phyloP scores from a whole-genome alignment of 2,888 invertebrate species.

The Synanthedon myopaeformis region DNA sequence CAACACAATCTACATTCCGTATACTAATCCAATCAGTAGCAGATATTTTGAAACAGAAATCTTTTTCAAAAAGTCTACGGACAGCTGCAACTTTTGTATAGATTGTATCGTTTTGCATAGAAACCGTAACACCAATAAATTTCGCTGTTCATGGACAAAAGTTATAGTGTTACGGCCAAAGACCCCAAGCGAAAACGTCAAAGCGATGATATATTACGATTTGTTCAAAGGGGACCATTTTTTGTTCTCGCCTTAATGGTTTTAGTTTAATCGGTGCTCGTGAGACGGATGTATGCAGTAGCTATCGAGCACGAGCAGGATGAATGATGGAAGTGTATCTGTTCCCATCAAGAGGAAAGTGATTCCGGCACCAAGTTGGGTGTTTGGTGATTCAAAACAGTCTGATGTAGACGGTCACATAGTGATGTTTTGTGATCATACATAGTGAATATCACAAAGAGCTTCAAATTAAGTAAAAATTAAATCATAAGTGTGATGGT shows the following conservation, averaged over 20 bases:
- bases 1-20: too few species aligned
- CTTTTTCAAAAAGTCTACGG: too few species aligned
- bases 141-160: constrained; percentile 53
- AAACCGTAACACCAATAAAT: constrained; percentile 58
- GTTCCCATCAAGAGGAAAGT: constrained; percentile 59
- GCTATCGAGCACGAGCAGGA: constrained; percentile 26
- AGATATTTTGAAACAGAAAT: too few species aligned
- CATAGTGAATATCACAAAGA: too few species aligned
- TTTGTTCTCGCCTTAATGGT: constrained; percentile 68
- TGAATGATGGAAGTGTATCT: constrained; percentile 31
- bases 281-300: neutral
- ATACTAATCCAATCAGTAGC: too few species aligned
- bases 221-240: constrained; percentile 69
- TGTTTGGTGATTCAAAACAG: constrained; percentile 56
- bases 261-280: constrained; percentile 57
- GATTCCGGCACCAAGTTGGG: constrained; percentile 44
- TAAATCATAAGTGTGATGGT: too few species aligned
- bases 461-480: too few species aligned
- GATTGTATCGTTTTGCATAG: constrained; percentile 12
- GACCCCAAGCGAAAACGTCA: constrained; percentile 56
- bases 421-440: constrained; percentile 24
- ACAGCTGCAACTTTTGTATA: constrained; percentile 5
- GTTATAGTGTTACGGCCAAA: constrained; percentile 28
- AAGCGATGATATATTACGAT: constrained; percentile 67
- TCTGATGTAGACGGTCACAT: constrained; percentile 39